phyloP scores from a whole-genome alignment of 2,113 vertebrate genomes.

The Poeciliopsis prolifica region DNA sequence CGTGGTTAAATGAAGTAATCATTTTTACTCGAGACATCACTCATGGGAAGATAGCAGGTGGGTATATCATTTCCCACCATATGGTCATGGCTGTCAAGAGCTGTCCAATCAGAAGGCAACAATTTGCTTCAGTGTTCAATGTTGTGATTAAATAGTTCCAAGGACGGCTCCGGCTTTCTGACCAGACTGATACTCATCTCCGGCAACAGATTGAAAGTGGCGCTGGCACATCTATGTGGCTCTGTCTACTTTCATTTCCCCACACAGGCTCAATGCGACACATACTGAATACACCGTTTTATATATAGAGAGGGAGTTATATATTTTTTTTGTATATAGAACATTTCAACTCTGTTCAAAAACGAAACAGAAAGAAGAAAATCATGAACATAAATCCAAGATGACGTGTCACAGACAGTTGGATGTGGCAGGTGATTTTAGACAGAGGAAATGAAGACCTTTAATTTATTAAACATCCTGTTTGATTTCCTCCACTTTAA shows the following conservation, averaged over 20 bases:
- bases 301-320: too few species aligned
- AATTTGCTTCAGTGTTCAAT: conserved; percentile 80
- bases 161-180: conserved; percentile 76
- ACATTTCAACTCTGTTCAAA: conserved; percentile 61
- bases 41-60: conserved; percentile 78
- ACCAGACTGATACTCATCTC: conserved; percentile 80
- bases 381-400: conserved; percentile 53
- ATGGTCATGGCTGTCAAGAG: conserved; percentile 79
- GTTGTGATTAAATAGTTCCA: conserved; percentile 83
- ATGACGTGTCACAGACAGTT: conserved; percentile 53
- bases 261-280: conserved; percentile 53
- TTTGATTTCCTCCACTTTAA: background rate
- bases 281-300: conserved; percentile 54
- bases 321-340: conserved; percentile 51
- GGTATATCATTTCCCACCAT: conserved; percentile 83
- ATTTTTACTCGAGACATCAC: conserved; percentile 82
- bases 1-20: conserved; percentile 83
- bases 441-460: conserved; percentile 23
- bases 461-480: conserved; percentile 30
- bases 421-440: conserved; percentile 33
- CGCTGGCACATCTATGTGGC: conserved; percentile 57
- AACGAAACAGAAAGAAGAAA: conserved; percentile 54
- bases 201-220: conserved; percentile 77
- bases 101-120: conserved; percentile 75
- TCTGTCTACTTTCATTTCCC: conserved; percentile 64